Evolutionary conservation across 2,797 vertebrate species (phyloP), one percentile per base, ranked within the genome.

Genomic region (Nasua narica): DNA sequence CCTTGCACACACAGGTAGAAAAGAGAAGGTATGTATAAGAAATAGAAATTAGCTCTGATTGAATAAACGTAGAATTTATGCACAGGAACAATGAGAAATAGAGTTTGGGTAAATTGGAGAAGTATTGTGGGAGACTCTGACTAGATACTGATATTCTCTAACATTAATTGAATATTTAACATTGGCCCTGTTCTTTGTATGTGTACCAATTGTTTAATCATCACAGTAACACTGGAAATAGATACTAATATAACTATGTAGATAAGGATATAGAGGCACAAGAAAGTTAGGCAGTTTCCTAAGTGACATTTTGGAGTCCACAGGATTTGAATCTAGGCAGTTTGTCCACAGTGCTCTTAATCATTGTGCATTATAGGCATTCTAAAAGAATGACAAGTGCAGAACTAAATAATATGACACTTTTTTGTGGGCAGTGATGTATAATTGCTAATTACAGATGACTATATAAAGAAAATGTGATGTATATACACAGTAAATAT

Each of bases 241-340:
- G 19, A 54, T 48, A 14, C 54, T 87, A 46, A 93, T 65, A 43
- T 18, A 72, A 15, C 95, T 91, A 95, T 21, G 69, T 95, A 97
- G 84, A 94, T 52, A 3, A 96, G 54, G 62, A 7, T 88, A 70
- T 9, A 21, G 4, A 87, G 14, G 69, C 67, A 91, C n/a, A 91
- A 58, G 96, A 65, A 77, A 40, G 35, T 89, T 81, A 65, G 40
- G 16, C 21, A 46, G 4, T 85, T 93, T 91, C 23, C 54, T 35
- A 65, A 23, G 0, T 50, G 88, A 74, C 9, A 92, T 56, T 23
- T 46, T 69, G 37, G 16, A 82, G 54, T 50, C 13, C 58, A 58
- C 9, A 89, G 27, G n/a, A 90, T 78, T 79, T 48, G 16, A 35
- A 74, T 88, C 7, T 69, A 89, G 21, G 43, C 4, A 74, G 23